These are phyloP conservation scores for Dicranocentrus wangi DNA, from an alignment of 2,888 invertebrate genomes.

Conservation along the genomic window DNA sequence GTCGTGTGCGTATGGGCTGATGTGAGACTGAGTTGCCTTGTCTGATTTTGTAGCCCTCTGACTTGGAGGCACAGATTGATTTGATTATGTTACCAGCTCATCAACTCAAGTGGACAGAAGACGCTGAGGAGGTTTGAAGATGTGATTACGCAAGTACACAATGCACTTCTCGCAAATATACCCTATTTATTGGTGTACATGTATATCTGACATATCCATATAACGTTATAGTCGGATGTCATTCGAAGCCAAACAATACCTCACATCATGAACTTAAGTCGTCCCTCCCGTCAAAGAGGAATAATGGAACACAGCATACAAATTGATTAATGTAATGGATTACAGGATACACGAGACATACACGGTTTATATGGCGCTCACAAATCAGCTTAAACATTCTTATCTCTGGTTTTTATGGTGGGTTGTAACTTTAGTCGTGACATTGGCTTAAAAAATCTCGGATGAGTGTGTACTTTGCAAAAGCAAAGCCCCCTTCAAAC, in stretches of 20 bases:
- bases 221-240: too few relatives aligned
- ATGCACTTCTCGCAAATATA: too few relatives aligned
- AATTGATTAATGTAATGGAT: slow-evolving; percentile 51
- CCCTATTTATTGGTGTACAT: too few relatives aligned
- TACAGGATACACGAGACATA: slow-evolving; percentile 10
- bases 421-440: not conserved
- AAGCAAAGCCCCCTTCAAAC: too few relatives aligned
- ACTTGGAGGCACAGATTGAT: slow-evolving; percentile 35
- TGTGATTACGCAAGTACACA: slow-evolving; percentile 1
- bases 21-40: not conserved
- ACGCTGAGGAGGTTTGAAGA: slow-evolving; percentile 14
- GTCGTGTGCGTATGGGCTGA: not conserved
- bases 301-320: not conserved
- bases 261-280: too few relatives aligned
- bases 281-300: not conserved
- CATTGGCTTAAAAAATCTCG: too few relatives aligned
- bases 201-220: too few relatives aligned
- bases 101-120: slow-evolving; percentile 18
- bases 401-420: too few relatives aligned
- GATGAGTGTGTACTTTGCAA: too few relatives aligned
- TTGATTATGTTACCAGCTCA: slow-evolving; percentile 34
- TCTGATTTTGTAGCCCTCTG: not conserved
- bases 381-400: slow-evolving; percentile 36
- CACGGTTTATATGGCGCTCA: not conserved
- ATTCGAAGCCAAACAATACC: too few relatives aligned